These are phyloP conservation scores for Phoxinus phoxinus DNA, from an alignment of 2,113 vertebrate genomes.

Conservation along the genomic window DNA sequence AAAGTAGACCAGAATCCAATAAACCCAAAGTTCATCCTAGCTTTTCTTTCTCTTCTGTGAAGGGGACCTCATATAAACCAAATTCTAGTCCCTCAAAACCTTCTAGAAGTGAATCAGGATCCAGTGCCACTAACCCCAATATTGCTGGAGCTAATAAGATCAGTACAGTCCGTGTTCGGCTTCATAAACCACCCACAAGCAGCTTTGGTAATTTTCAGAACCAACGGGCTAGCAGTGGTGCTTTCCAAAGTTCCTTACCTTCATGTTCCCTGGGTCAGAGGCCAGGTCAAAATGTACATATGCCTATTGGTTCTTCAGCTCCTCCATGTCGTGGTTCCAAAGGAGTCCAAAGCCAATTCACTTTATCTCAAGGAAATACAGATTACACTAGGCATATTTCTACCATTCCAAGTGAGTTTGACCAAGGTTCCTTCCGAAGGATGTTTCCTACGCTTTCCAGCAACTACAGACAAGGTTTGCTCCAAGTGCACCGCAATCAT, in stretches of 20 bases:
- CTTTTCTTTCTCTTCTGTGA: neutral
- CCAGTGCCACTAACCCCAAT: neutral
- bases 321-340: neutral
- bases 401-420: neutral
- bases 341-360: neutral
- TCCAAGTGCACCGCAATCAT: neutral
- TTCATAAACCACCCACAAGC: neutral
- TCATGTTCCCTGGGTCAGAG: neutral
- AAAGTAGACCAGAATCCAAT: neutral
- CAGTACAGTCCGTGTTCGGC: neutral
- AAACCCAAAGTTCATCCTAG: neutral
- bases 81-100: neutral
- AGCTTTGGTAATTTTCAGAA: neutral
- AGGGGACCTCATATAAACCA: neutral
- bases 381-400: neutral
- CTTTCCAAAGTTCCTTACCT: neutral
- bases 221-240: neutral
- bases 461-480: neutral
- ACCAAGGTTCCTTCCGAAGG: constrained; percentile 16
- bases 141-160: neutral
- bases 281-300: neutral
- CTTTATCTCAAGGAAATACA: neutral
- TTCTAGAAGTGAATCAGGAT: neutral
- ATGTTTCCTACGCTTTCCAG: neutral
- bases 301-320: neutral